Evolutionary conservation across 2,888 invertebrate genomes (phyloP), one percentile per base, ranked within the genome.

Genomic region (Drosophila helvetica): DNA sequence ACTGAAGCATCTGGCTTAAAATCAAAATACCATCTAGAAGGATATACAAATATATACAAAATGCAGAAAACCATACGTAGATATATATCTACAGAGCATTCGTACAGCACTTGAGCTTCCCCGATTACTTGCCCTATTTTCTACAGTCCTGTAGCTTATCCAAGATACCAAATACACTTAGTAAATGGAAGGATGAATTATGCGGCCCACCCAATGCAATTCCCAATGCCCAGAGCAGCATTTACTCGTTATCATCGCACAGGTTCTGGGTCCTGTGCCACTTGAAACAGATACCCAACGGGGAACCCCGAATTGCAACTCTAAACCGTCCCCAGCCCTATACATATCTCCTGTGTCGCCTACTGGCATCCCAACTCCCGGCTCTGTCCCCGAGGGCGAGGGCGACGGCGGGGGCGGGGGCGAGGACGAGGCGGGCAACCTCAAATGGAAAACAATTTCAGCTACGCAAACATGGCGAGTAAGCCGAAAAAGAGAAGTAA

Each of bases 401-500:
- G 67, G 33, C 25, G 25, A 6, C 1, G 25, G 25, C 27, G 27
- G 8, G 27, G 27, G 5, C 5, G 22, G 0, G 0, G 22, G 5
- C 22, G 22, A 5, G 22, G 22, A 22, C 12, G 33, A 33, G 64
- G 71, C 70, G 64, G 71, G 48, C 66, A 77, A 85, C 83, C 88
- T 86, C 80, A 88, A 83, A 87, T 88, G 77, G 88, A 83, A 87
- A 88, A 88, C 88, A 86, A 88, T 88, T 83, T 83, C 75, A 86
- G 71, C 75, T 69, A 74, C 67, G 86, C 88, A 83, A 83, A 87
- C 82, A 87, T 69, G 69, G 43, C 65, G 68, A 33, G 71, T 61
- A 52, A 46, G 38, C 42, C 50, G 57, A 38, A 19, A 74, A 85
- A 68, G 62, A 57, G 54, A 77, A 82, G 72, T 57, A 69, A 69